Evolutionary conservation across 1,140 invertebrate genomes (phyloP).

Genomic region (silkworm (Bombyx mori)): ASM3026992v2 NC_085115.1:1020001-1020500

Average conservation of each 20-base stretch:
- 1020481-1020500: too few relatives aligned
- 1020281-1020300: constrained; percentile 1
- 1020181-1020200: constrained; percentile 62
- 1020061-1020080: constrained; percentile 38
- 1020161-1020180: constrained; percentile 65
- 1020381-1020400: too few relatives aligned
- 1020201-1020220: constrained; percentile 26
- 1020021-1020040: too few relatives aligned
- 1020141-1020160: constrained; percentile 69
- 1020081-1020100: constrained; percentile 40
- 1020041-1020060: neutral
- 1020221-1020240: constrained; percentile 52
- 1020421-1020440: too few relatives aligned
- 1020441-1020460: too few relatives aligned
- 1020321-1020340: too few relatives aligned
- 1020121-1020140: constrained; percentile 75
- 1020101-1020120: constrained; percentile 65
- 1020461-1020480: neutral
- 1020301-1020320: neutral
- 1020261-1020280: constrained; percentile 71
- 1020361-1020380: too few relatives aligned
- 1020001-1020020: too few relatives aligned
- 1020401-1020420: too few relatives aligned
- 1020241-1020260: constrained; percentile 81
- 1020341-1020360: too few relatives aligned